Conservation (phyloP, 2,113 vertebrate genomes). For the Cyprinodon tularosa region DNA sequence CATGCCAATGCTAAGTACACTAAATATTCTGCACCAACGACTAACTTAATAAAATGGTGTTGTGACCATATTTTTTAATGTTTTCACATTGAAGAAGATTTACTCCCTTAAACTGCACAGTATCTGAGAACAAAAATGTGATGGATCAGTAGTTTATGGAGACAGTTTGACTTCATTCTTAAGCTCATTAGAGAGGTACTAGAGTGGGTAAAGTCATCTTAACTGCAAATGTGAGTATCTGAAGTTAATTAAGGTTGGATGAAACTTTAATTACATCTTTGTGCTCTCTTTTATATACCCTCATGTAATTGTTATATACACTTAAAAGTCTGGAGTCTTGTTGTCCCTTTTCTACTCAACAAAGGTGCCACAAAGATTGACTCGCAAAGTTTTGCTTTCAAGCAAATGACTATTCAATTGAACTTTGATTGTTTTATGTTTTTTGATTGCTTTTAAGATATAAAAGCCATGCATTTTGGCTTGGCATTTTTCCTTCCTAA, state of each 20-base stretch:
- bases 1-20: not conserved
- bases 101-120: not conserved
- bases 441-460: conserved; percentile 71
- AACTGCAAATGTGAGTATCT: conserved; percentile 21
- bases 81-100: not conserved
- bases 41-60: not conserved
- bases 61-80: not conserved
- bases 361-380: conserved; percentile 57
- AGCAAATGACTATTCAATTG: conserved; percentile 69
- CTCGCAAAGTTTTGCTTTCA: conserved; percentile 64
- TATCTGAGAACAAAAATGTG: not conserved
- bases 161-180: not conserved
- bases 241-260: conserved; percentile 22
- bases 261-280: conserved; percentile 39
- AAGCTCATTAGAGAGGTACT: not conserved
- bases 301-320: conserved; percentile 23
- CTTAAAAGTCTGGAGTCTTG: conserved; percentile 22
- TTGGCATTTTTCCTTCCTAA: conserved; percentile 56
- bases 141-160: not conserved
- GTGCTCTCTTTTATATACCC: conserved; percentile 6
- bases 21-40: not conserved
- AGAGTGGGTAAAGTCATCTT: not conserved
- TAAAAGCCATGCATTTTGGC: conserved; percentile 64
- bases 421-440: conserved; percentile 66
- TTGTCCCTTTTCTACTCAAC: conserved; percentile 36